phyloP scores from a whole-genome alignment of 2,113 vertebrate species.

The Oryzias javanicus region DNA sequence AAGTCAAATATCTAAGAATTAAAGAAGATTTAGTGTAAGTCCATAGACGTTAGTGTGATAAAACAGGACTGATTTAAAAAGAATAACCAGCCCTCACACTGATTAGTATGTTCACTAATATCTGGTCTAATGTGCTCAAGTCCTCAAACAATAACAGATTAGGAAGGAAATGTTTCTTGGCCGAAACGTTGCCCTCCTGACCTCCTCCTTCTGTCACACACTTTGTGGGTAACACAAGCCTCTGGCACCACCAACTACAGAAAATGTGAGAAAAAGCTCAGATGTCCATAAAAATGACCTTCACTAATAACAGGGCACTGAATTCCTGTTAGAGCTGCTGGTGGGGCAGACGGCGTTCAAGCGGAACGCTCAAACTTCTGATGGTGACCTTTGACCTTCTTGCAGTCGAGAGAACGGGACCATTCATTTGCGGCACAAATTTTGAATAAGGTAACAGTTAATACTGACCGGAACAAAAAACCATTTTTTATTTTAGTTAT shows the following conservation, averaged over 20 bases:
- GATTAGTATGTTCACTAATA: background rate
- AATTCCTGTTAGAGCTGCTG: constrained; percentile 1
- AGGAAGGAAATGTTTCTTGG: background rate
- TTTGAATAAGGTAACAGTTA: too few species aligned
- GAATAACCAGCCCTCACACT: background rate
- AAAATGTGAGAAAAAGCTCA: constrained; percentile 33
- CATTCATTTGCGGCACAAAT: too few species aligned
- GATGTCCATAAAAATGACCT: constrained; percentile 35
- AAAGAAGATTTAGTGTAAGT: constrained; percentile 6
- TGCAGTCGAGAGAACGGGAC: too few species aligned
- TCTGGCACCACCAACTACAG: constrained; percentile 13
- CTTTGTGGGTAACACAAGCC: background rate
- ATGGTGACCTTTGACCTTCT: too few species aligned
- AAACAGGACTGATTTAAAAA: background rate
- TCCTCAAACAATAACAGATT: background rate
- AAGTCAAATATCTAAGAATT: constrained; percentile 35
- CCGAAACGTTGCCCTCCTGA: background rate
- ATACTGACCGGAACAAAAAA: too few species aligned
- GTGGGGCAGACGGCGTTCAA: too few species aligned
- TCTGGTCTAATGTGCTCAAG: background rate
- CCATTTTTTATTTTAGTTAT: too few species aligned
- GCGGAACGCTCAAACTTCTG: too few species aligned
- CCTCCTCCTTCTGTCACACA: constrained; percentile 5
- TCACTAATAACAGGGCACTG: constrained; percentile 19
- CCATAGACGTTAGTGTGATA: background rate